Evolutionary conservation across 2,888 invertebrate genomes (phyloP), one percentile per base, ranked within the genome.

Genomic region (Orthosia gracilis): DNA sequence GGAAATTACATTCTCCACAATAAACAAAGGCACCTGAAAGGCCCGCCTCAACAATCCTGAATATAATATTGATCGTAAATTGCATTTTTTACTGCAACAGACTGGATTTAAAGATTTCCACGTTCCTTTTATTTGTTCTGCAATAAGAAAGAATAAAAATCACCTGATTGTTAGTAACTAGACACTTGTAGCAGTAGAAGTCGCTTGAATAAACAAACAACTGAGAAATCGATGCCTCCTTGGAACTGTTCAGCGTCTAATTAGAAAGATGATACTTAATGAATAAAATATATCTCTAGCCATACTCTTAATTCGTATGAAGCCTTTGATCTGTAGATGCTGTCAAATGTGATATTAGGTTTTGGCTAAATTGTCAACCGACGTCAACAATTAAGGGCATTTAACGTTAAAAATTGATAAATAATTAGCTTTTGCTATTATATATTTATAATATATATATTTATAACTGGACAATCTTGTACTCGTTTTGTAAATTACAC

Each of bases 91-190:
- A 21, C 26, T 31, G 13, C 54, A 49, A 23, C n/a, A 26, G 31
- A 58, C 12, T 68, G 59, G 40, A 77, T 62, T 79, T 49, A 55
- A 70, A 66, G n/a, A 65, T 68, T 59, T 54, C 65, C 31, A 31
- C 4, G 50, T 15, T 66, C 40, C 54, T 26, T 68, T 65, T 75
- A 23, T 69, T 61, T 40, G 31, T 13, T 21, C 9, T 54, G 40
- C 50, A 67, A 67, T 52, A 59, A 66, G 31, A 62, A 64, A 18
- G 17, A 52, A 69, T 40, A 69, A 57, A 17, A 69, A 58, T 55
- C n/a, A 31, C 65, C 47, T 68, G 62, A 75, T 75, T 67, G 57
- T 62, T 40, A 26, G 74, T 65, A 74, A 69, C 59, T 59, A n/a
- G 62, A 84, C 23, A 65, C 58, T 68, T 52, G 26, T 23, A 52